Conservation (phyloP, 2,113 vertebrate species). For the Hippocampus comes region DNA sequence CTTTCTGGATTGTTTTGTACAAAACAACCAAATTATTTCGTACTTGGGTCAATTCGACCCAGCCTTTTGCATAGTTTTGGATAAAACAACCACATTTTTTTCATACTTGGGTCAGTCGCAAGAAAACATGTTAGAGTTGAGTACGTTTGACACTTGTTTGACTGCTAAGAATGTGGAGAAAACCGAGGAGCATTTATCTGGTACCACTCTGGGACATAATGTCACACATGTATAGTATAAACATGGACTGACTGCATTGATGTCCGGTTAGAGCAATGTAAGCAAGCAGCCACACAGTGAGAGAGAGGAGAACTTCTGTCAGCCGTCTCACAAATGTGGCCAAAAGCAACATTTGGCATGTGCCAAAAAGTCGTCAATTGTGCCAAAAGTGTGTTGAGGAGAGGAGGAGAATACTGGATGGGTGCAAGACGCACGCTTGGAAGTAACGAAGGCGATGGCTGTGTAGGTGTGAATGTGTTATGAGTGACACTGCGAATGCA, state of each 20-base stretch:
- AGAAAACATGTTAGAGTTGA: no score
- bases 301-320: constrained; percentile 22
- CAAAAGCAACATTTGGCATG: constrained; percentile 60
- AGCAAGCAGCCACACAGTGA: constrained; percentile 19
- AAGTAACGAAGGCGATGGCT: constrained; percentile 28
- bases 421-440: constrained; percentile 58
- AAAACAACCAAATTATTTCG: no score
- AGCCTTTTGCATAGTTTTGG: no score
- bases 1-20: no score
- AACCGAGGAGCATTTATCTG: no score
- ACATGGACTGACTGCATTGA: not conserved
- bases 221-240: not conserved
- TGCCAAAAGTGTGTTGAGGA: constrained; percentile 17
- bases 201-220: no score
- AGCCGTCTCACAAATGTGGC: constrained; percentile 55
- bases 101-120: no score
- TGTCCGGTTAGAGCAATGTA: constrained; percentile 2
- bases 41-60: no score
- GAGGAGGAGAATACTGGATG: constrained; percentile 41
- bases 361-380: constrained; percentile 37
- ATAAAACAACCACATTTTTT: no score
- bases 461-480: constrained; percentile 19
- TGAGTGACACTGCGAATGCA: constrained; percentile 16
- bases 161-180: no score
- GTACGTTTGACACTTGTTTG: no score